A percentile compares a stretch with the other conserved stretches of the same genome.
phyloP scores from a whole-genome alignment of 2,113 vertebrate genomes.

The Nyctereutes procyonoides region DNA sequence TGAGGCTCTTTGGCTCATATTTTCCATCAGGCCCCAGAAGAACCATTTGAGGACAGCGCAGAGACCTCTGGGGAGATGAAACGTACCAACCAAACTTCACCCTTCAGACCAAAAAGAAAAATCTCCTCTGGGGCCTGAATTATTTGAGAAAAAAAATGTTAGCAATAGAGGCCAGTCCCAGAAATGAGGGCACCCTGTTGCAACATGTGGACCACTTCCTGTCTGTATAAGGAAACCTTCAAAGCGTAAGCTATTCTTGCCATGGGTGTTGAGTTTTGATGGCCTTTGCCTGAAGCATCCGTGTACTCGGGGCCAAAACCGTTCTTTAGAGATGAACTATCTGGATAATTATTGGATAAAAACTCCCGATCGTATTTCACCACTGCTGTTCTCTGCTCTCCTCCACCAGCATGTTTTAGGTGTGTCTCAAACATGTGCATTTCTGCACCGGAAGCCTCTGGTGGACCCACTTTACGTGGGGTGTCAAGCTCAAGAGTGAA shows the following conservation, averaged over 20 bases:
- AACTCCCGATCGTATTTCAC: neutral
- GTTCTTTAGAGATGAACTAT: neutral
- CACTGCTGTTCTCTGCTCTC: neutral
- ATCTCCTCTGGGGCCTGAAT: neutral
- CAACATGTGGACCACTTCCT: neutral
- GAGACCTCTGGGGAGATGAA: neutral
- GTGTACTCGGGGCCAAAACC: neutral
- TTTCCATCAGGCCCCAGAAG: slow-evolving; percentile 39
- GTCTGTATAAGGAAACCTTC: neutral
- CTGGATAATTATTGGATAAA: neutral
- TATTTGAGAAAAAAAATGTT: neutral
- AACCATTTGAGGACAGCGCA: neutral
- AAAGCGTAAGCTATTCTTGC: neutral
- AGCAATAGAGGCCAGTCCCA: neutral
- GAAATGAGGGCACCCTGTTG: neutral
- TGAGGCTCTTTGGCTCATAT: neutral
- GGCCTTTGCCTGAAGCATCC: neutral
- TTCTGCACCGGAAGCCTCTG: neutral
- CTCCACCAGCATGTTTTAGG: rapidly evolving
- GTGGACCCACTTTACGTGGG: neutral
- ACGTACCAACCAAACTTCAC: neutral
- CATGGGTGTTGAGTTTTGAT: neutral
- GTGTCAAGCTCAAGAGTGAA: neutral
- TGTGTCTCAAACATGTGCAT: neutral
- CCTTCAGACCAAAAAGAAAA: neutral